These are phyloP conservation scores for Metallyticus violacea DNA, from an alignment of 2,888 invertebrate genomes.

Conservation along the genomic window DNA sequence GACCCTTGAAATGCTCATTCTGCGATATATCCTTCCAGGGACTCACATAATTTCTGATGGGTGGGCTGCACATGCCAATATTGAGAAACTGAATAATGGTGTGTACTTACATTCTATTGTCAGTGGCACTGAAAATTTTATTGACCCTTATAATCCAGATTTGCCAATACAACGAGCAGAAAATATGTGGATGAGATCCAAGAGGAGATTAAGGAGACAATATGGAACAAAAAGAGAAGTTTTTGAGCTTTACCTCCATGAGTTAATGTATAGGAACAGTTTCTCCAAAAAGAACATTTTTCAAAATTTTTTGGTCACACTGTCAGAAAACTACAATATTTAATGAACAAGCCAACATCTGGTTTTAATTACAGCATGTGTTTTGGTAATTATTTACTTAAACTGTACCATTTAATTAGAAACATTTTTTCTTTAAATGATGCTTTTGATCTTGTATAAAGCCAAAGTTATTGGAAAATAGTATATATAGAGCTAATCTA, in stretches of 20 bases:
- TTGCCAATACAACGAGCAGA: background rate
- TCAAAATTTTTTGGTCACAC: too few species aligned
- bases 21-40: background rate
- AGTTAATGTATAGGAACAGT: background rate
- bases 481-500: too few species aligned
- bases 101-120: background rate
- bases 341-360: too few species aligned
- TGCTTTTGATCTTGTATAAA: too few species aligned
- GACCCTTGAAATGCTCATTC: background rate
- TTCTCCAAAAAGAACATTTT: too few species aligned
- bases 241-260: background rate
- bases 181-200: background rate
- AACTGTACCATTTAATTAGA: too few species aligned
- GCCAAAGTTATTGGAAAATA: too few species aligned
- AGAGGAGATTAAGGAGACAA: too few species aligned
- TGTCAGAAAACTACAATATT: too few species aligned
- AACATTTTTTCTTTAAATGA: too few species aligned
- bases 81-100: background rate
- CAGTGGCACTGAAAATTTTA: background rate
- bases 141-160: background rate
- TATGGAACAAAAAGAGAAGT: background rate
- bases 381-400: too few species aligned
- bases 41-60: background rate
- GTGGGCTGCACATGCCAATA: background rate
- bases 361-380: too few species aligned